Evolutionary conservation across 2,888 invertebrate genomes (phyloP).

Genomic region (Dendrolimus houi): DNA sequence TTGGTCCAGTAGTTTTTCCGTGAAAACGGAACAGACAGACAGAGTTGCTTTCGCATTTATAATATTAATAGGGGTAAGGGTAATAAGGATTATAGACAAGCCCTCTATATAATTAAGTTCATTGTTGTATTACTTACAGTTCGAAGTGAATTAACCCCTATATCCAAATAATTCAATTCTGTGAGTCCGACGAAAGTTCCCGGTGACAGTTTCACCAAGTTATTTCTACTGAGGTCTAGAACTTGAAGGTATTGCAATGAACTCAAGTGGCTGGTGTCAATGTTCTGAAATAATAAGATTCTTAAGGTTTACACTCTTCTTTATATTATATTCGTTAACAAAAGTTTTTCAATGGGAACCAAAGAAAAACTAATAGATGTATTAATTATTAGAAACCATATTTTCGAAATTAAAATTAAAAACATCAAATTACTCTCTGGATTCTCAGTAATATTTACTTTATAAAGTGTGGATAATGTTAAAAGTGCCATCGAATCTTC

Average conservation of each 20-base stretch:
- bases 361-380: not conserved
- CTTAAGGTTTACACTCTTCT: constrained; percentile 3
- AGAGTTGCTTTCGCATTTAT: too few relatives aligned
- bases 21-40: too few relatives aligned
- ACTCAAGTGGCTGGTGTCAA: constrained; percentile 84
- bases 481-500: too few relatives aligned
- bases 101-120: too few relatives aligned
- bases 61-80: too few relatives aligned
- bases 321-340: constrained; percentile 1
- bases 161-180: constrained; percentile 83
- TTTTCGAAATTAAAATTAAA: not conserved
- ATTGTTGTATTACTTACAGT: constrained; percentile 78
- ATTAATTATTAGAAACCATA: not conserved
- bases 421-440: too few relatives aligned
- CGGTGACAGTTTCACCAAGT: constrained; percentile 86
- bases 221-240: constrained; percentile 89
- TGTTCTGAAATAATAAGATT: constrained; percentile 72
- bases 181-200: constrained; percentile 88
- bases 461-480: too few relatives aligned
- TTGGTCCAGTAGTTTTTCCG: too few relatives aligned
- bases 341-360: too few relatives aligned
- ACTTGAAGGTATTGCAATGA: constrained; percentile 81
- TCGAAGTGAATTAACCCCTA: constrained; percentile 90
- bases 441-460: too few relatives aligned
- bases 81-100: too few relatives aligned